Evolutionary conservation across 2,888 invertebrate species (phyloP).

Genomic region (Odontocolon sp.): DNA sequence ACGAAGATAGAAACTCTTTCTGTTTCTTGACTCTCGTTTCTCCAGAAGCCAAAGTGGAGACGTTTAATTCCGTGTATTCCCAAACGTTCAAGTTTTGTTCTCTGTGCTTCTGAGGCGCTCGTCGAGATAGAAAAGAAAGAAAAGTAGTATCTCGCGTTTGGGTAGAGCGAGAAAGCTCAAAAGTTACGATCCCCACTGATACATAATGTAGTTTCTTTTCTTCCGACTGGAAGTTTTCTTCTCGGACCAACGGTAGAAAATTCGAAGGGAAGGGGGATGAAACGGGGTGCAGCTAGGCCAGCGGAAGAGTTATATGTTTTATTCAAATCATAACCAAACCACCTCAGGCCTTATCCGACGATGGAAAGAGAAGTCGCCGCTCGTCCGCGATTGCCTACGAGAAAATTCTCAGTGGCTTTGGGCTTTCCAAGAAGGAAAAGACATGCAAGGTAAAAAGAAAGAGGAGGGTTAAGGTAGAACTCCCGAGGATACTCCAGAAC

Average conservation of each 20-base stretch:
- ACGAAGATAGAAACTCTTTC: neutral
- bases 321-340: conserved; percentile 62
- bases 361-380: neutral
- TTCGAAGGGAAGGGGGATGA: neutral
- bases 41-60: conserved; percentile 42
- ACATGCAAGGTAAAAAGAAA: neutral
- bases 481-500: conserved; percentile 23
- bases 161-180: conserved; percentile 33
- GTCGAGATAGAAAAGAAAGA: conserved; percentile 16
- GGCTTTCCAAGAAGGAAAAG: too few species aligned
- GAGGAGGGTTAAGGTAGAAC: neutral
- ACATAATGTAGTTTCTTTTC: conserved; percentile 64
- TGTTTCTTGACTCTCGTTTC: neutral
- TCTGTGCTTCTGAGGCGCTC: neutral
- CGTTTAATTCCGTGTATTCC: conserved; percentile 62
- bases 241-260: conserved; percentile 15
- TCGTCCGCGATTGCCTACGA: conserved; percentile 24
- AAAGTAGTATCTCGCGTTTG: conserved; percentile 37
- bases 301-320: conserved; percentile 55
- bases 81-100: conserved; percentile 55
- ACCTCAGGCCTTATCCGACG: conserved; percentile 43
- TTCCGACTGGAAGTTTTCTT: conserved; percentile 44
- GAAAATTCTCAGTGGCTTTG: conserved; percentile 2
- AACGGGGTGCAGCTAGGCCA: neutral
- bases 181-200: conserved; percentile 62